phyloP scores from a whole-genome alignment of 1,140 invertebrate species.

The Drosophila mayri region DNA sequence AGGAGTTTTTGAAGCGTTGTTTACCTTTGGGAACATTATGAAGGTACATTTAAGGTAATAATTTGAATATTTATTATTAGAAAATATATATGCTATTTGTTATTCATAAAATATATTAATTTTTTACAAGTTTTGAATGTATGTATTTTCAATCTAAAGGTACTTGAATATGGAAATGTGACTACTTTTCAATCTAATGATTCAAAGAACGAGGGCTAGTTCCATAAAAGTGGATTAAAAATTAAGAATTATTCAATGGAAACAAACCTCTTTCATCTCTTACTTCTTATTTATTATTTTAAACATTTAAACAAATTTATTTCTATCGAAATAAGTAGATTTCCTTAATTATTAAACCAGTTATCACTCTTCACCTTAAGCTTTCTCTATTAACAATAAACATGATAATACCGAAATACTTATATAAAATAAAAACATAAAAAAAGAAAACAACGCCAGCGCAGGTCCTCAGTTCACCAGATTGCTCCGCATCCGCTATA shows the following conservation, averaged over 20 bases:
- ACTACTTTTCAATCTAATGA: neutral
- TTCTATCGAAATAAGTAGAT: neutral
- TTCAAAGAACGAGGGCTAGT: neutral
- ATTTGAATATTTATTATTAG: neutral
- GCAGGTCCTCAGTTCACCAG: slow-evolving; percentile 39
- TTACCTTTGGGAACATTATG: neutral
- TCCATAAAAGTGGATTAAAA: neutral
- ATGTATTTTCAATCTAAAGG: neutral
- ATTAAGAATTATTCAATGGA: neutral
- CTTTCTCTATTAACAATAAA: slow-evolving; percentile 25
- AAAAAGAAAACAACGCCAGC: slow-evolving; percentile 26
- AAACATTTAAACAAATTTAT: neutral
- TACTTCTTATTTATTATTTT: neutral
- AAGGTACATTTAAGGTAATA: no score
- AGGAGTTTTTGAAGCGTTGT: no score
- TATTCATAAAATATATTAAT: no score
- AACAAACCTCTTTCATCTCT: no score
- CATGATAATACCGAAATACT: slow-evolving; percentile 30
- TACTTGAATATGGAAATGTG: neutral
- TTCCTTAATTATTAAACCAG: neutral
- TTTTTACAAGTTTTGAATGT: neutral
- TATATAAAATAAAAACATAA: slow-evolving; percentile 13
- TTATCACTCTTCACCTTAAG: neutral
- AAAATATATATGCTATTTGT: neutral
- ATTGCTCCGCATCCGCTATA: slow-evolving; percentile 27